Base-by-base conservation (phyloP, 2,888 invertebrate genomes). In the Tiphia femorata region DNA sequence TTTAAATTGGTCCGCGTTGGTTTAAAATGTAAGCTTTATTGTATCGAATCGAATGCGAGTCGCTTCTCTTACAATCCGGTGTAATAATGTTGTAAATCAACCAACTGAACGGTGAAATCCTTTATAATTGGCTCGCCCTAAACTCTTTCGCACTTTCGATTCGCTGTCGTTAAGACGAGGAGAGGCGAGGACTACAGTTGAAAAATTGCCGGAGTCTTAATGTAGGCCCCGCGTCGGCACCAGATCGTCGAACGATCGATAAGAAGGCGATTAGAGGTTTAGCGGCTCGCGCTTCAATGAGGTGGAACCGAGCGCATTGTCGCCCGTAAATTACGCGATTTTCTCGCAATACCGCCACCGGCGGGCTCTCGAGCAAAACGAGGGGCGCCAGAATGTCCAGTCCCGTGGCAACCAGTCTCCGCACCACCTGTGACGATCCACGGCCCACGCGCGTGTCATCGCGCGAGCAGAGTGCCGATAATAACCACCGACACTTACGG, bases 391-490 rank as follows among this genome's bases (percentile, higher is more conserved):
- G 35, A 35, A 48, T 49, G 62, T 60, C 62, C 56, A 29, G 46
- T 30, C 49, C 30, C 53, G 35, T 51, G 37, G 30, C 7, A 10
- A 6, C 5, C 35, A 20, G n/a, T 5, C 25, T 33, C 49, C 41
- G 49, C 54, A 49, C 54, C 54, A 54, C 54, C 49, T 54, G n/a
- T n/a, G 42, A 54, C 35, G 25, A 35, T 41, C 33, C 12, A 33
- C 65, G 65, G 33, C 62, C 30, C 48, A 25, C 53, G 46, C 51
- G 37, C 42, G 43, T 51, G 50, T 48, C 47, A 43, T 40, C 49
- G 40, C 53, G 57, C 47, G 41, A 56, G 44, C 69, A 71, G 67
- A 72, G 64, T 74, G 73, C 75, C 75, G 75, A 77, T 75, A 75
- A 74, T 72, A 67, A 70, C 41, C 49, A 23, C 48, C 43, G 44